These are phyloP conservation scores for Cliona cf. orientalis DNA, from an alignment of 37 sponge, comb jelly and placozoan genomes.

Conservation along the genomic window DNA sequence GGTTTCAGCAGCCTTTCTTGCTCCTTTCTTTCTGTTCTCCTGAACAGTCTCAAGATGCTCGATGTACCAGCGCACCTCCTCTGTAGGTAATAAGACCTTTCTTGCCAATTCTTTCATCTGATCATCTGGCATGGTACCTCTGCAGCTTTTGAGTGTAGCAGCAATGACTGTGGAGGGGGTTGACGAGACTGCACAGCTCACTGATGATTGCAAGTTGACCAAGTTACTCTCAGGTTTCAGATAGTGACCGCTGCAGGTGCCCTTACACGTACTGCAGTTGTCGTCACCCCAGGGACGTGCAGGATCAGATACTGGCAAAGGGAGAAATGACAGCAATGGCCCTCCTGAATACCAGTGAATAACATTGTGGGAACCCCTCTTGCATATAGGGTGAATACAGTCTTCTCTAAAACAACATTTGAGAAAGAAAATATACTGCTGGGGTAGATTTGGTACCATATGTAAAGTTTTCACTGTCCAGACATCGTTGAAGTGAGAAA, in stretches of 20 bases:
- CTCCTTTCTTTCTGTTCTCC: constrained; percentile 28
- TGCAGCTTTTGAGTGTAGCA: neutral
- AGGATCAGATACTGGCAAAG: constrained; percentile 25
- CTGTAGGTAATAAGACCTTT: neutral
- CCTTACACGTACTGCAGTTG: neutral
- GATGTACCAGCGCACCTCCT: constrained; percentile 13
- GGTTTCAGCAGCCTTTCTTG: constrained; percentile 39
- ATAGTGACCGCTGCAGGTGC: constrained; percentile 20
- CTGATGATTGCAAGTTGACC: neutral
- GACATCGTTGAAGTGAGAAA: neutral
- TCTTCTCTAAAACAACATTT: neutral
- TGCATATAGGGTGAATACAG: constrained; percentile 28
- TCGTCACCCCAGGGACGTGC: constrained; percentile 7
- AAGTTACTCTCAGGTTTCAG: constrained; percentile 7
- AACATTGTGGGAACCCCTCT: neutral
- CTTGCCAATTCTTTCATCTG: neutral
- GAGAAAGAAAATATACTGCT: neutral
- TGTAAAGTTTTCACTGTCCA: neutral
- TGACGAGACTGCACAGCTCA: neutral
- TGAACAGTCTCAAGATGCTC: constrained; percentile 21
- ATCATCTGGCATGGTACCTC: neutral
- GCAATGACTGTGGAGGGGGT: neutral
- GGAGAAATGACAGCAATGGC: constrained; percentile 17
- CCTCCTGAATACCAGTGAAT: constrained; percentile 3
- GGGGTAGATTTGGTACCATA: neutral